Evolutionary conservation across 2,888 invertebrate genomes (phyloP).

Genomic region (Scelioninae gen. 1): DNA sequence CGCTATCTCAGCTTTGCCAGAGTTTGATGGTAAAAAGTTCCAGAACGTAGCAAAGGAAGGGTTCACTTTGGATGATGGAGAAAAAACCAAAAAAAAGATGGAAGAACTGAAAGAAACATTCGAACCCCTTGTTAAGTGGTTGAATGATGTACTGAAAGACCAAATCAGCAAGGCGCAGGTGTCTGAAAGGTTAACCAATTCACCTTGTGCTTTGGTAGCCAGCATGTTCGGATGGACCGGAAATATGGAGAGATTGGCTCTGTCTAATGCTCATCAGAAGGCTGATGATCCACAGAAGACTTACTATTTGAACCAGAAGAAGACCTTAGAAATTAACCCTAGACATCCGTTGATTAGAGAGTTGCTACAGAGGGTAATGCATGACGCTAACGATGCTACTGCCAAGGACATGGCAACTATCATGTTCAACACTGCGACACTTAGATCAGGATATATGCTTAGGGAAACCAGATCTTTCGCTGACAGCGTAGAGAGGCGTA

Average conservation of each 20-base stretch:
- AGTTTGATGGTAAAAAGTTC: slow-evolving; percentile 99
- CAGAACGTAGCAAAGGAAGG: slow-evolving; percentile 99
- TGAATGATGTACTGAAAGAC: slow-evolving; percentile 92
- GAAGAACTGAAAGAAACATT: slow-evolving; percentile 91
- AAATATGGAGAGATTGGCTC: slow-evolving; percentile 97
- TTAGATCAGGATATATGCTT: slow-evolving; percentile 97
- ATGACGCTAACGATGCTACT: slow-evolving; percentile 90
- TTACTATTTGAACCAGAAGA: slow-evolving; percentile 96
- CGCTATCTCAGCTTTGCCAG: slow-evolving; percentile 97
- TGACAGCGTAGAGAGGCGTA: slow-evolving; percentile 91
- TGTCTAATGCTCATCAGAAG: slow-evolving; percentile 98
- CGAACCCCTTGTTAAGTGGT: slow-evolving; percentile 96
- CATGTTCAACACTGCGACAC: slow-evolving; percentile 96
- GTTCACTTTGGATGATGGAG: slow-evolving; percentile 91
- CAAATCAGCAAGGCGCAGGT: slow-evolving; percentile 91
- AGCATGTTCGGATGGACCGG: slow-evolving; percentile 98
- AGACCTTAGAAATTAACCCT: slow-evolving; percentile 98
- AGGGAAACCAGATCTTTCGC: neutral
- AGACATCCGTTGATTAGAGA: slow-evolving; percentile 97
- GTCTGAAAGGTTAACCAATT: slow-evolving; percentile 94
- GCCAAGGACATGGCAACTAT: slow-evolving; percentile 94
- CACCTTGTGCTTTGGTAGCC: slow-evolving; percentile 98
- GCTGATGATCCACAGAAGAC: slow-evolving; percentile 94
- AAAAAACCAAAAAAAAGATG: slow-evolving; percentile 88
- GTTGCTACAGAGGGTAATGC: slow-evolving; percentile 91